phyloP scores from a whole-genome alignment of 1,140 invertebrate genomes.

The Drosophila lacertosa region DNA sequence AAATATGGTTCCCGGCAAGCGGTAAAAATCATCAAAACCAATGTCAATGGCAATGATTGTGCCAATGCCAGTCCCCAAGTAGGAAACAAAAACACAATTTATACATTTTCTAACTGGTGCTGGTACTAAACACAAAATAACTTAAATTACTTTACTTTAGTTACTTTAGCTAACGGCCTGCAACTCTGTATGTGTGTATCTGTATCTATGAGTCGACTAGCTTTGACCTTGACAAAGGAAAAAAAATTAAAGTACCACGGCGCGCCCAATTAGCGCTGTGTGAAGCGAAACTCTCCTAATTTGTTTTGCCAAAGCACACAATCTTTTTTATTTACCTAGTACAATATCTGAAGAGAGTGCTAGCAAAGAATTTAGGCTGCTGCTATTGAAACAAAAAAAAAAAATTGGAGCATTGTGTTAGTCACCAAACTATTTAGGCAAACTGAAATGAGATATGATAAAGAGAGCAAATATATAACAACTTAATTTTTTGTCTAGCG shows the following conservation, averaged over 20 bases:
- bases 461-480: background rate
- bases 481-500: background rate
- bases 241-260: conserved; percentile 15
- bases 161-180: background rate
- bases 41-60: conserved; percentile 43
- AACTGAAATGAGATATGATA: background rate
- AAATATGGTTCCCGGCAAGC: conserved; percentile 80
- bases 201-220: background rate
- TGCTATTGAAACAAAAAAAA: background rate
- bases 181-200: background rate
- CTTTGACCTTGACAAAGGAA: conserved; percentile 56
- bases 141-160: conserved; percentile 17
- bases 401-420: background rate
- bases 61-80: conserved; percentile 65
- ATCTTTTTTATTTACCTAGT: conserved; percentile 26
- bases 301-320: conserved; percentile 14
- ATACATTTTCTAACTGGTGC: conserved; percentile 36
- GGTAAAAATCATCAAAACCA: conserved; percentile 71
- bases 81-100: conserved; percentile 18
- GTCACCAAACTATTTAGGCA: background rate
- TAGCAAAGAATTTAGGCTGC: background rate
- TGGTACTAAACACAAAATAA: conserved; percentile 34
- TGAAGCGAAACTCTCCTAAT: conserved; percentile 14
- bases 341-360: conserved; percentile 4
- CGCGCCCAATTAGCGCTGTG: conserved; percentile 52